Evolutionary conservation across 2,797 vertebrate species (phyloP).

Genomic region (Trichosurus vulpecula): DNA sequence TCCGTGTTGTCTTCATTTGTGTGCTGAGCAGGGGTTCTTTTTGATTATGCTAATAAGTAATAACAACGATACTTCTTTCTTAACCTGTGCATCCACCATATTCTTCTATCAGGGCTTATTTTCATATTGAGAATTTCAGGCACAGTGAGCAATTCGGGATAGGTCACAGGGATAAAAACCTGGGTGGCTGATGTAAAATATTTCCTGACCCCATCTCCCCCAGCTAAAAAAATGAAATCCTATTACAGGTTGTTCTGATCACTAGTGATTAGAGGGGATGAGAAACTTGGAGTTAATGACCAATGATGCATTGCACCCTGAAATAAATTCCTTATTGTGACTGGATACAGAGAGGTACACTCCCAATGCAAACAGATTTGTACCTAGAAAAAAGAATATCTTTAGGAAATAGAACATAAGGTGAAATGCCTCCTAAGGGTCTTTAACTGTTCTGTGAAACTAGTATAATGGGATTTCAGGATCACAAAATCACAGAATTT

Average conservation of each 20-base stretch:
- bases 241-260: background rate
- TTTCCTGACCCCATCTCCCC: background rate
- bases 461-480: background rate
- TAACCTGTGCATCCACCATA: slow-evolving; percentile 21
- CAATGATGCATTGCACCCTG: slow-evolving; percentile 21
- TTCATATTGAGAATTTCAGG: background rate
- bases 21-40: slow-evolving; percentile 28
- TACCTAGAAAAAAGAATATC: slow-evolving; percentile 51
- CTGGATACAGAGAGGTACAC: slow-evolving; percentile 25
- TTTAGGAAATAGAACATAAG: slow-evolving; percentile 21
- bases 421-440: background rate
- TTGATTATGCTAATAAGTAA: slow-evolving; percentile 58
- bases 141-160: background rate
- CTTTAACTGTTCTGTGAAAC: background rate
- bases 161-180: background rate
- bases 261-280: background rate
- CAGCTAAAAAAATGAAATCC: background rate
- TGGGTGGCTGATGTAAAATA: background rate
- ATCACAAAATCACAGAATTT: background rate
- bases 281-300: background rate
- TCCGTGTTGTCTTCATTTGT: slow-evolving; percentile 16
- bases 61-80: slow-evolving; percentile 43
- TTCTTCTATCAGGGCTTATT: slow-evolving; percentile 14
- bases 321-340: slow-evolving; percentile 48
- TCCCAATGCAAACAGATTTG: slow-evolving; percentile 57